Evolutionary conservation across 2,888 invertebrate genomes (phyloP).

Genomic region (Folsomia manolachei): DNA sequence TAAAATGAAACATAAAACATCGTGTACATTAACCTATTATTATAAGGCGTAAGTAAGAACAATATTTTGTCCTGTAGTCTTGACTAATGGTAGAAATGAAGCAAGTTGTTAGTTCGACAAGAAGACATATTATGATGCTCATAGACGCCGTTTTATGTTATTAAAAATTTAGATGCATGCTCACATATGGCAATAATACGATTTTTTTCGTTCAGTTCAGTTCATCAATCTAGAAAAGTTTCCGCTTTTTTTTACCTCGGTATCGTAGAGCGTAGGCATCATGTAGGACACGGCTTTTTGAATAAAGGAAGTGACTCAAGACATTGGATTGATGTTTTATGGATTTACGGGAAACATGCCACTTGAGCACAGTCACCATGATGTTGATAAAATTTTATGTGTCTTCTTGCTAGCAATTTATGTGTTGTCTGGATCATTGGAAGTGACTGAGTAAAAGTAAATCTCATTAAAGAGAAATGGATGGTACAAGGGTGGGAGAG

Average conservation of each 20-base stretch:
- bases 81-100: too few species aligned
- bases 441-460: not conserved
- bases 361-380: too few species aligned
- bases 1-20: too few species aligned
- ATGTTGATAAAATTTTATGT: not conserved
- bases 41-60: too few species aligned
- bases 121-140: not conserved
- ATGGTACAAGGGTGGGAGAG: not conserved
- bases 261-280: too few species aligned
- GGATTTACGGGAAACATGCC: not conserved
- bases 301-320: not conserved
- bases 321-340: not conserved
- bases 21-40: too few species aligned
- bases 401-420: not conserved
- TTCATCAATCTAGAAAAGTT: too few species aligned
- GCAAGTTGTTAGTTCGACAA: too few species aligned
- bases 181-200: not conserved
- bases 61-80: too few species aligned
- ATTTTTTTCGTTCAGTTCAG: too few species aligned
- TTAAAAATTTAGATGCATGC: not conserved
- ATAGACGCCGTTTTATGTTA: not conserved
- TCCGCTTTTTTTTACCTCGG: too few species aligned
- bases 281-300: not conserved
- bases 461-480: not conserved
- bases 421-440: too few species aligned